Conservation (phyloP, 2,888 invertebrate species). For the Drosophila leonis region DNA sequence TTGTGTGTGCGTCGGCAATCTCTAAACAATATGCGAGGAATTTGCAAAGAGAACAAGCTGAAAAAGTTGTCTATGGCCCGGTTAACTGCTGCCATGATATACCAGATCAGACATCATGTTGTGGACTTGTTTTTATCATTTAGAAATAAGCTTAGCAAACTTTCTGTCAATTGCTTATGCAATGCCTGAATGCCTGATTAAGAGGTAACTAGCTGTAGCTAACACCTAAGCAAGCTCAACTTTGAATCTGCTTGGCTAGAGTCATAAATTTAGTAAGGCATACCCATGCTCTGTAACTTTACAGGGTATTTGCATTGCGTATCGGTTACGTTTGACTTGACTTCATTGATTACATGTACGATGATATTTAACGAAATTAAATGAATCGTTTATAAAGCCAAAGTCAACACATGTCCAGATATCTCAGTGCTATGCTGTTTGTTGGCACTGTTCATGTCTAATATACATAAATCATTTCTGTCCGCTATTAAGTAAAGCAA, state of each 20-base stretch:
- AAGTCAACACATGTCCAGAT: conserved; percentile 39
- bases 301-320: conserved; percentile 40
- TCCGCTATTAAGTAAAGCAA: conserved; percentile 45
- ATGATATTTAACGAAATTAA: conserved; percentile 37
- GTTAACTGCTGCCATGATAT: background rate
- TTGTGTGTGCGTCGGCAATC: background rate
- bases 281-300: background rate
- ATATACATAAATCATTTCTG: conserved; percentile 44
- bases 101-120: background rate
- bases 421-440: background rate
- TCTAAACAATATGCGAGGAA: background rate
- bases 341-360: conserved; percentile 46
- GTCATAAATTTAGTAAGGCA: background rate
- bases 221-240: background rate
- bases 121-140: background rate
- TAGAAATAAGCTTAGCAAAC: background rate
- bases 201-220: background rate
- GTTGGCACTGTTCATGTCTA: conserved; percentile 18
- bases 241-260: background rate
- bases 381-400: conserved; percentile 55
- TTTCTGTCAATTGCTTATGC: background rate
- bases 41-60: background rate
- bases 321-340: conserved; percentile 30
- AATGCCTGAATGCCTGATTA: too few species aligned
- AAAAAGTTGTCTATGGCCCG: background rate